phyloP scores from a whole-genome alignment of 1,140 invertebrate species.

The Sesamia nonagrioides region DNA sequence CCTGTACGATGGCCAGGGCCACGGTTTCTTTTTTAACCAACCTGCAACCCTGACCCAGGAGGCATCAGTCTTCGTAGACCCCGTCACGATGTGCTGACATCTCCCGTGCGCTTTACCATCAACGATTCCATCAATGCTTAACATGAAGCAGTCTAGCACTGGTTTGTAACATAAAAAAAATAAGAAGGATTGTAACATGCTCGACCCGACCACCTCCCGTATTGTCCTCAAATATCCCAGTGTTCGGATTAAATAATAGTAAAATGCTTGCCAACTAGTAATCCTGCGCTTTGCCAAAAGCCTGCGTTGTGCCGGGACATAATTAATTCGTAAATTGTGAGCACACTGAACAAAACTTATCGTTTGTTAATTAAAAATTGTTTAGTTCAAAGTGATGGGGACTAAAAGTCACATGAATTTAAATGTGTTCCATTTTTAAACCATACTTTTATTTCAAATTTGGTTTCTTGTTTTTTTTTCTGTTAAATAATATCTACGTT shows the following conservation, averaged over 20 bases:
- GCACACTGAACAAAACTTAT: constrained; percentile 39
- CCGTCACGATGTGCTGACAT: too few species aligned
- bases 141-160: too few species aligned
- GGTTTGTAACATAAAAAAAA: too few species aligned
- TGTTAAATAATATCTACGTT: too few species aligned
- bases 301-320: constrained; percentile 43
- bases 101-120: too few species aligned
- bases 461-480: too few species aligned
- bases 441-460: too few species aligned
- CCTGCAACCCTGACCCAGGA: too few species aligned
- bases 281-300: constrained; percentile 45
- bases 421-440: not conserved
- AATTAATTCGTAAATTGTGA: constrained; percentile 57
- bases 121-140: too few species aligned
- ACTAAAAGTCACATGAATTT: not conserved
- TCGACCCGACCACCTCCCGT: not conserved
- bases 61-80: too few species aligned
- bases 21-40: too few species aligned
- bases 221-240: constrained; percentile 17
- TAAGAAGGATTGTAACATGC: not conserved
- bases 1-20: too few species aligned
- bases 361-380: constrained; percentile 54
- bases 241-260: constrained; percentile 55
- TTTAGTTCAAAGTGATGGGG: not conserved
- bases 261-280: constrained; percentile 58